Evolutionary conservation across 2,797 vertebrate genomes (phyloP), one percentile per base, ranked within the genome.

Genomic region (Pseudotriccus pelzelni): DNA sequence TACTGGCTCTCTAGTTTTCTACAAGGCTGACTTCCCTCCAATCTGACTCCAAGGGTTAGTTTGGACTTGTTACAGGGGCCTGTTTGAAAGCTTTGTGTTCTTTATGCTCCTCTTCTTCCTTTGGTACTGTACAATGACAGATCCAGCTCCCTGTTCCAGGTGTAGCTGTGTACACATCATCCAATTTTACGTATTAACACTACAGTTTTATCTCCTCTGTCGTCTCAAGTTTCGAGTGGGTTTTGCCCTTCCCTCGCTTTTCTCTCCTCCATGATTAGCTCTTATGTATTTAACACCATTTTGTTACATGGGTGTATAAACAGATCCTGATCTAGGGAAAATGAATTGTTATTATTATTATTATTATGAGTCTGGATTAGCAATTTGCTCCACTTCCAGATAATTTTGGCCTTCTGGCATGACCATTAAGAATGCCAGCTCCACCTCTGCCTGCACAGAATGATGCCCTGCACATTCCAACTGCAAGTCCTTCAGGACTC

Each of bases 31-130:
- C 83, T 92, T 83, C 64, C 46, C 43, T 87, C 78, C 79, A 62
- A 2, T 28, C 82, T 91, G 28, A 6, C 64, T 70, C 16, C 23
- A 74, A 47, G 78, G 20, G 20, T 90, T 93, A 89, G 87, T 77
- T 89, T 68, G 75, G 81, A 93, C 86, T 93, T 89, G 90, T 78
- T 85, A 47, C 75, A 85, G 64, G 30, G 53, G 25, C 56, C 41
- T 81, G 24, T 58, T 83, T 63, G 63, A 87, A 94, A 92, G 56
- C 28, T 83, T 63, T 47, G 3, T 23, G 55, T 41, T 95, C 60
- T 21, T 75, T 36, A n/a, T 1, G 30, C 43, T 77, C 74, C 49
- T 44, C 44, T 69, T 52, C 77, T 67, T 84, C 67, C 72, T 62
- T 30, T 43, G 56, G 15, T 76, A 27, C 37, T 37, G 34, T 32